phyloP scores from a whole-genome alignment of 2,797 vertebrate species.

The Monodelphis domestica region DNA sequence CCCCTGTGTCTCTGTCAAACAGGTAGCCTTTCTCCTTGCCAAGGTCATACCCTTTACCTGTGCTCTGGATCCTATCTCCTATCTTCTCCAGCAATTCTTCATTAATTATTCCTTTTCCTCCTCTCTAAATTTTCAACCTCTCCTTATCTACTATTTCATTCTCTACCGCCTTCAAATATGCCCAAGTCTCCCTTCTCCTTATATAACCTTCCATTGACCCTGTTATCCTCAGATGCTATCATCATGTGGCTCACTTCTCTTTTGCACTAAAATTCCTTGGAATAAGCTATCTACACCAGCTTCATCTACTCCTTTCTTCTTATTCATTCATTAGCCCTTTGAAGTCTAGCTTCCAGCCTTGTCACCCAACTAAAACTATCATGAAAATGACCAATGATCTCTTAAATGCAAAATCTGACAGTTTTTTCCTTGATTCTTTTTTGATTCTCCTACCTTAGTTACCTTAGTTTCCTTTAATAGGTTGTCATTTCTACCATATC shows the following conservation, averaged over 20 bases:
- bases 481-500: neutral
- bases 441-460: neutral
- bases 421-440: neutral
- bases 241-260: neutral
- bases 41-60: neutral
- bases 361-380: neutral
- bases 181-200: neutral
- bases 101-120: neutral
- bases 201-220: neutral
- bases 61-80: neutral
- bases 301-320: neutral
- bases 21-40: neutral
- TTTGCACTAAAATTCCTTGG: neutral
- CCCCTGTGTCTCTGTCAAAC: neutral
- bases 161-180: neutral
- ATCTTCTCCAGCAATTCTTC: neutral
- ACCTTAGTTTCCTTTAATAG: neutral
- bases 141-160: neutral
- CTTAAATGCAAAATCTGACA: neutral
- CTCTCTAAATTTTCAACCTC: neutral
- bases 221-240: neutral
- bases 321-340: neutral
- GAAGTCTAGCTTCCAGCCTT: neutral
- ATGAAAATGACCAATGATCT: neutral
- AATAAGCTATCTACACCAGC: neutral